These are phyloP conservation scores for Drosophila simulans DNA, from an alignment of 1,140 invertebrate species.

Conservation along the genomic window DNA sequence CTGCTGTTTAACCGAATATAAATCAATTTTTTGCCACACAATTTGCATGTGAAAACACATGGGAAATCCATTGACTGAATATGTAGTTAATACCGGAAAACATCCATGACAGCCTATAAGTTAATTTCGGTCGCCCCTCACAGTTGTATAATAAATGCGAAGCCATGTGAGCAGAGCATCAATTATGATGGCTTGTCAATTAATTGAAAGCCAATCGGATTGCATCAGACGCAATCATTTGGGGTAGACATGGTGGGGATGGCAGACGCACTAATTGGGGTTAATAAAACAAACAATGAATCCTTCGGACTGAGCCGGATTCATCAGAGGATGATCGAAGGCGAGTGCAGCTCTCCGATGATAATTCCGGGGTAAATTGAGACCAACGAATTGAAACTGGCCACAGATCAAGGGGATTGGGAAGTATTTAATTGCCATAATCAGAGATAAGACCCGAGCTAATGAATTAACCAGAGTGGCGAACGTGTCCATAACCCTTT, in stretches of 20 bases:
- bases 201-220: constrained; percentile 69
- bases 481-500: constrained; percentile 36
- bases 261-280: constrained; percentile 49
- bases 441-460: constrained; percentile 6
- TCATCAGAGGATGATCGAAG: constrained; percentile 4
- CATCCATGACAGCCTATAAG: constrained; percentile 10
- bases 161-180: constrained; percentile 49
- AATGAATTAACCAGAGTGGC: constrained; percentile 11
- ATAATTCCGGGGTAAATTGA: neutral
- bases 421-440: constrained; percentile 30
- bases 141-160: constrained; percentile 26
- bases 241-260: neutral
- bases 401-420: constrained; percentile 32
- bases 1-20: too few relatives aligned
- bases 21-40: neutral
- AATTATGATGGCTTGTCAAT: constrained; percentile 73
- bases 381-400: constrained; percentile 19
- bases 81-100: neutral
- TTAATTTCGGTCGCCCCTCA: constrained; percentile 9
- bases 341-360: neutral
- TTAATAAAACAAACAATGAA: constrained; percentile 65
- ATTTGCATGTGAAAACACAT: neutral
- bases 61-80: constrained; percentile 17
- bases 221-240: constrained; percentile 32
- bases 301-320: neutral